These are phyloP conservation scores for Gibbula magus DNA, from an alignment of 2,888 invertebrate genomes.

Conservation along the genomic window DNA sequence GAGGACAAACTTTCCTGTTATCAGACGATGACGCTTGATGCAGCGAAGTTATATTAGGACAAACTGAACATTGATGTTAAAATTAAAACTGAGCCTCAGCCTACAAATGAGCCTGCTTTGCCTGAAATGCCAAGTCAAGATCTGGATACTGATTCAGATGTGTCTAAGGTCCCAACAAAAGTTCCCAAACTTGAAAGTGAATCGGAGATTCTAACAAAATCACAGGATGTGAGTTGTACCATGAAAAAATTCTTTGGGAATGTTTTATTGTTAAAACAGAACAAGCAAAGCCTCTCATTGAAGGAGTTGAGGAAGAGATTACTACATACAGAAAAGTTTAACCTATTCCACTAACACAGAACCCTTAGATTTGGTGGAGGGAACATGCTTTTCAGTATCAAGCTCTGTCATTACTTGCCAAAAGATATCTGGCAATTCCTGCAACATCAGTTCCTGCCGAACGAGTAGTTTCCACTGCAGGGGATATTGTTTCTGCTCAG, in stretches of 20 bases:
- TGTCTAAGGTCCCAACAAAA: neutral
- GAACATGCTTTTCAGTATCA: neutral
- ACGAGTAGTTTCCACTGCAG: neutral
- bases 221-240: neutral
- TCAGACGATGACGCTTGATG: slow-evolving; percentile 20
- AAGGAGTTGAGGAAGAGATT: neutral
- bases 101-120: neutral
- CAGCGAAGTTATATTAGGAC: neutral
- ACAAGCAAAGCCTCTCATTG: slow-evolving; percentile 24
- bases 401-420: neutral
- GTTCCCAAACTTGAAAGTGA: neutral
- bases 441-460: neutral
- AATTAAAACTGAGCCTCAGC: neutral
- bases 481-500: slow-evolving; percentile 14
- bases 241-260: slow-evolving; percentile 35
- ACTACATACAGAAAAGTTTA: neutral
- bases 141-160: neutral
- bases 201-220: neutral
- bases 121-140: neutral
- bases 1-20: slow-evolving; percentile 17
- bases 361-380: neutral
- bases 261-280: slow-evolving; percentile 26
- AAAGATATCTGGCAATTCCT: neutral
- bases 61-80: too few relatives aligned
- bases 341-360: neutral